A percentile compares a stretch with the other conserved stretches of the same genome.
Evolutionary conservation across 2,797 vertebrate genomes (phyloP).

Genomic region (Premnoplex brunnescens): DNA sequence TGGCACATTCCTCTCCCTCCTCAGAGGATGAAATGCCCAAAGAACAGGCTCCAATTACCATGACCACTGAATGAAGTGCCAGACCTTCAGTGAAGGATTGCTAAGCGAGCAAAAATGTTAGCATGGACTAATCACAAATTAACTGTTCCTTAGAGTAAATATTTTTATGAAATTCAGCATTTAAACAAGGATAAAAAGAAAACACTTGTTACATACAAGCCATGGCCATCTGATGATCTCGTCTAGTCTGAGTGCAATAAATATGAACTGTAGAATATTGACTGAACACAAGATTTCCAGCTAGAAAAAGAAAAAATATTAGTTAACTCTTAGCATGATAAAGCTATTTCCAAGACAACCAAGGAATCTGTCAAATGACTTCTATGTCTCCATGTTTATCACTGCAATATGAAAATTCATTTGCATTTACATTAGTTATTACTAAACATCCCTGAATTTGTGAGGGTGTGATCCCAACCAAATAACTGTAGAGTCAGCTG

Average conservation of each 20-base stretch:
- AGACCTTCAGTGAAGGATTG: neutral
- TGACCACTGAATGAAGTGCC: neutral
- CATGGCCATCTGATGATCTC: conserved; percentile 96
- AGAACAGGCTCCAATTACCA: neutral
- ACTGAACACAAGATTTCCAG: conserved; percentile 98
- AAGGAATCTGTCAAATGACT: neutral
- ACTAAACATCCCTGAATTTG: neutral
- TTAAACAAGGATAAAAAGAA: conserved; percentile 9
- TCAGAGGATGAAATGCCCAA: neutral
- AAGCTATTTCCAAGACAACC: neutral
- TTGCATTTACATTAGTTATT: neutral
- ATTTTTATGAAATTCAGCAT: neutral
- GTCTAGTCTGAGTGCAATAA: conserved; percentile 95
- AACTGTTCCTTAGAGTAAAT: neutral
- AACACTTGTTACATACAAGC: conserved; percentile 85
- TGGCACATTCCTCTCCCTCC: neutral
- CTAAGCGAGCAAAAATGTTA: neutral
- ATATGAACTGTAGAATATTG: conserved; percentile 99
- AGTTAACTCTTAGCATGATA: neutral
- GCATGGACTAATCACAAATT: neutral
- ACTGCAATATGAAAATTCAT: neutral
- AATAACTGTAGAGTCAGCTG: neutral
- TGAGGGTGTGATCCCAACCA: neutral
- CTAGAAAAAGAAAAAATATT: conserved; percentile 72
- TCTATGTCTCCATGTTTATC: neutral